phyloP scores from a whole-genome alignment of 2,113 vertebrate species.

The Nestor notabilis region DNA sequence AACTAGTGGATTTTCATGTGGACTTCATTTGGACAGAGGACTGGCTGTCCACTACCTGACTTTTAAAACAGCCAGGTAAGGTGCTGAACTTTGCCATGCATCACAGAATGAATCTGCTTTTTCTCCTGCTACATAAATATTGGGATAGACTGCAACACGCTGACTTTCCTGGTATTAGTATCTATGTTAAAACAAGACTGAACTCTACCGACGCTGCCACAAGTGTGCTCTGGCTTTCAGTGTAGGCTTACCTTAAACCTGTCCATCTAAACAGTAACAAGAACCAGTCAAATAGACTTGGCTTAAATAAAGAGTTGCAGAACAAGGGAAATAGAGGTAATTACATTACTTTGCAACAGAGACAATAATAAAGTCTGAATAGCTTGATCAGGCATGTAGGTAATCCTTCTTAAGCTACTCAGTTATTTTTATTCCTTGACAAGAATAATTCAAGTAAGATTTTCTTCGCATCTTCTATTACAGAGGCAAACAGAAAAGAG shows the following conservation, averaged over 20 bases:
- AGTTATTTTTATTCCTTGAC: neutral
- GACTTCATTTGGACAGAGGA: neutral
- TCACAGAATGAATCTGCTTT: neutral
- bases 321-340: neutral
- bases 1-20: neutral
- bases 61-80: neutral
- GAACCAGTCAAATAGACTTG: neutral
- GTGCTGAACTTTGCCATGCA: neutral
- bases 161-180: neutral
- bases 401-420: neutral
- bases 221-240: neutral
- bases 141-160: neutral
- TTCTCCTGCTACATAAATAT: neutral
- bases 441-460: neutral
- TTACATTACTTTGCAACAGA: neutral
- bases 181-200: neutral
- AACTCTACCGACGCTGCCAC: accelerated
- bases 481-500: neutral
- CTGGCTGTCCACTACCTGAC: neutral
- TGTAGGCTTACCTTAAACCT: neutral
- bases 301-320: neutral
- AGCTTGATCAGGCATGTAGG: neutral
- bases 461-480: neutral
- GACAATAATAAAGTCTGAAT: neutral
- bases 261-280: neutral